phyloP scores from a whole-genome alignment of 2,797 vertebrate species.

The Pogonophryne albipinna region DNA sequence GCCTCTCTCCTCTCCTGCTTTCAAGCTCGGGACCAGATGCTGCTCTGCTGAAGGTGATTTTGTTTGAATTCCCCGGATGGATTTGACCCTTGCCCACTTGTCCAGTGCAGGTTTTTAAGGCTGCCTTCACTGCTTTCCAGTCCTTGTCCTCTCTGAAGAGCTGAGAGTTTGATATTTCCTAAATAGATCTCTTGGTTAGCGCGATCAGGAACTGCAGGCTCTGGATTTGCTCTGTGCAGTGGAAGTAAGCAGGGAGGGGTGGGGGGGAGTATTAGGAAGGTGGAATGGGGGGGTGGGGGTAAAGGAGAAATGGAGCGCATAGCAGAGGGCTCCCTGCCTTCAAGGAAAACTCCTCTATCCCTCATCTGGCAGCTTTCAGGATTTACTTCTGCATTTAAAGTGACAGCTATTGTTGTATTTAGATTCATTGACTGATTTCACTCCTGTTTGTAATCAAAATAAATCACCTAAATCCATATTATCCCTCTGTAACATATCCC shows the following conservation, averaged over 20 bases:
- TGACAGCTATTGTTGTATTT: slow-evolving; percentile 38
- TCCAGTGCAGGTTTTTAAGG: slow-evolving; percentile 48
- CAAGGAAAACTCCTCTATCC: slow-evolving; percentile 37
- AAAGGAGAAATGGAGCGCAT: slow-evolving; percentile 56
- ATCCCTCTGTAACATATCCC: slow-evolving; percentile 29
- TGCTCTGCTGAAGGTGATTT: slow-evolving; percentile 58
- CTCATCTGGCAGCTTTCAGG: slow-evolving; percentile 39
- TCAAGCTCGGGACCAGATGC: slow-evolving; percentile 68
- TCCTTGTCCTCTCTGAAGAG: slow-evolving; percentile 46
- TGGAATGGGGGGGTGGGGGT: slow-evolving; percentile 16
- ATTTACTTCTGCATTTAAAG: slow-evolving; percentile 55
- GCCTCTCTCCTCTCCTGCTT: slow-evolving; percentile 50
- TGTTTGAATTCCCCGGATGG: slow-evolving; percentile 41
- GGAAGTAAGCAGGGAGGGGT: slow-evolving; percentile 66
- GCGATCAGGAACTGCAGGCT: slow-evolving; percentile 86
- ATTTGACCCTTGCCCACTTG: slow-evolving; percentile 62
- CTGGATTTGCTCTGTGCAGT: slow-evolving; percentile 87
- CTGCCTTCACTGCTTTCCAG: slow-evolving; percentile 36
- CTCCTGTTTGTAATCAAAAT: slow-evolving; percentile 46
- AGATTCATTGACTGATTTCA: slow-evolving; percentile 50
- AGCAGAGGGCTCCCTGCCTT: slow-evolving; percentile 58
- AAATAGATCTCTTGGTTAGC: slow-evolving; percentile 62
- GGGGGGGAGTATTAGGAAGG: slow-evolving; percentile 42
- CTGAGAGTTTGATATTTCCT: slow-evolving; percentile 56
- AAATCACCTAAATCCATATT: slow-evolving; percentile 48